phyloP scores from a whole-genome alignment of 2,888 invertebrate species.

The Scaptodrosophila latifasciaeformis region DNA sequence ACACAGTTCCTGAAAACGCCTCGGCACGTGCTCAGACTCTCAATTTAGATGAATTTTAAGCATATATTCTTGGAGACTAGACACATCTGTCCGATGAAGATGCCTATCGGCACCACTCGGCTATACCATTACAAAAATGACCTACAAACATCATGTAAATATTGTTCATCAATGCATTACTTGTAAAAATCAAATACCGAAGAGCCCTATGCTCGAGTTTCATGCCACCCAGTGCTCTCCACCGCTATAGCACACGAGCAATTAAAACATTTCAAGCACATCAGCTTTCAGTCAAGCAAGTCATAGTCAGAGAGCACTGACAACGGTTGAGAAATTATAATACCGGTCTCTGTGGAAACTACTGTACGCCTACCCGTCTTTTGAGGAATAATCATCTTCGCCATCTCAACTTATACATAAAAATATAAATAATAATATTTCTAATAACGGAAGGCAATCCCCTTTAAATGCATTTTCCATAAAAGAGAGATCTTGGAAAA shows the following conservation, averaged over 20 bases:
- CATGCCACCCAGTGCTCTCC: neutral
- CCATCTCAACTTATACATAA: constrained; percentile 36
- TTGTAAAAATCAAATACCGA: constrained; percentile 18
- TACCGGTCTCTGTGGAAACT: constrained; percentile 36
- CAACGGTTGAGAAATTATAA: constrained; percentile 46
- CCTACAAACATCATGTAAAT: constrained; percentile 49
- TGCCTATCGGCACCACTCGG: constrained; percentile 42
- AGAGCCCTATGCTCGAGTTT: constrained; percentile 27
- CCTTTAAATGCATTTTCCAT: constrained; percentile 35
- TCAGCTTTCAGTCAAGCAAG: constrained; percentile 64
- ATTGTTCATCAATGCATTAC: constrained; percentile 15
- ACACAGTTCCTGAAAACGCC: too few species aligned
- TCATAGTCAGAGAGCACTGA: constrained; percentile 29
- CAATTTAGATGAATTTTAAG: too few species aligned
- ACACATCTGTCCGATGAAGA: too few species aligned
- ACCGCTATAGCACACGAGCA: constrained; percentile 56
- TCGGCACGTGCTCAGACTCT: too few species aligned
- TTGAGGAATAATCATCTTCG: neutral
- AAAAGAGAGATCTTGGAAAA: constrained; percentile 53
- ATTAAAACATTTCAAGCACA: constrained; percentile 67
- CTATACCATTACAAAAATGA: constrained; percentile 55
- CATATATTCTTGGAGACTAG: too few species aligned
- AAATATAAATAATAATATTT: constrained; percentile 57
- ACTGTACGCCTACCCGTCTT: constrained; percentile 5
- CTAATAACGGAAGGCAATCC: constrained; percentile 66